Evolutionary conservation across 2,797 vertebrate genomes (phyloP).

Genomic region (Hoplostethus atlanticus): DNA sequence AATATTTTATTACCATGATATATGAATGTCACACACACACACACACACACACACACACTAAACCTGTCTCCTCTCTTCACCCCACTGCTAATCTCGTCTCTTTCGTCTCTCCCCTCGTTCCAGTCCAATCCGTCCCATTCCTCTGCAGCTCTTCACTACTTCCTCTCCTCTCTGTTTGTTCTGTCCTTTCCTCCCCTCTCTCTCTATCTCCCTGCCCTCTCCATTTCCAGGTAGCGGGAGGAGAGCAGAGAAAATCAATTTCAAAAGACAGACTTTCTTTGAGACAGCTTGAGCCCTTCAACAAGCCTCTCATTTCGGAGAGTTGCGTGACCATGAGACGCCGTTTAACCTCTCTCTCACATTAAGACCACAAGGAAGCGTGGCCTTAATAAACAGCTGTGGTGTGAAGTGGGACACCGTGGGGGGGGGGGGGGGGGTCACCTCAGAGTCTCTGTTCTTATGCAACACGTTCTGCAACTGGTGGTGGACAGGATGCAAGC

Average conservation of each 20-base stretch:
- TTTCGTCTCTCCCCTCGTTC: constrained; percentile 13
- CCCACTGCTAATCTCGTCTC: constrained; percentile 35
- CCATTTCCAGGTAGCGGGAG: constrained; percentile 34
- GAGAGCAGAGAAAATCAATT: constrained; percentile 42
- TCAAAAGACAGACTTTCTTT: constrained; percentile 17
- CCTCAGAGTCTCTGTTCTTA: constrained; percentile 35
- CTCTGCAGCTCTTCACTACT: constrained; percentile 7
- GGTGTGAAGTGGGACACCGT: constrained; percentile 30
- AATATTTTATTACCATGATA: constrained; percentile 41
- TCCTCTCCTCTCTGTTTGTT: background rate
- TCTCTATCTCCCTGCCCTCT: constrained; percentile 44
- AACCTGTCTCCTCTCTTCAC: constrained; percentile 9
- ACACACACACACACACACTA: constrained; percentile 15
- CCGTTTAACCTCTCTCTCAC: constrained; percentile 21
- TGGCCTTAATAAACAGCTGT: constrained; percentile 24
- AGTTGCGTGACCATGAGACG: constrained; percentile 16
- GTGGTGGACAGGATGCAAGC: background rate
- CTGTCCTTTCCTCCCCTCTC: background rate
- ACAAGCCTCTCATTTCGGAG: constrained; percentile 1
- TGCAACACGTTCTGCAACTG: constrained; percentile 14
- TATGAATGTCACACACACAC: constrained; percentile 9
- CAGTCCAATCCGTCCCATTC: background rate
- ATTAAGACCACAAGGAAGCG: constrained; percentile 29
- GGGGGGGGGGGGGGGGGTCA: constrained; percentile 37
- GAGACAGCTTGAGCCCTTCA: constrained; percentile 24